Percentiles rank a stretch among this genome's conserved stretches.
phyloP scores from a whole-genome alignment of 2,888 invertebrate species.

The Phlogophora meticulosa region DNA sequence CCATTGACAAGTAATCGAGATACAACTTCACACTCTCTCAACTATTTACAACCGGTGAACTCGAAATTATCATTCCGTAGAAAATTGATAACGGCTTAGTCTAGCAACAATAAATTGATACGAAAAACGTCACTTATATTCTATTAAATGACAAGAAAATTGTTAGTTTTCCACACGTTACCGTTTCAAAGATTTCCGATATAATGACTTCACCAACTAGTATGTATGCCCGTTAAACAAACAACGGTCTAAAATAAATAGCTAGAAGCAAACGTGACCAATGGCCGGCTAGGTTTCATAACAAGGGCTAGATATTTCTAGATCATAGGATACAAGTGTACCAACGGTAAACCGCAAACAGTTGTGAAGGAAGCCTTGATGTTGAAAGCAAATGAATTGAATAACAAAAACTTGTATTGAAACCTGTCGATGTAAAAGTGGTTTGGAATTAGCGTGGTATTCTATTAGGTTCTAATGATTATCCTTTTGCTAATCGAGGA shows the following conservation, averaged over 20 bases:
- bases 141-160: constrained; percentile 32
- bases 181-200: constrained; percentile 50
- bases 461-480: constrained; percentile 26
- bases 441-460: neutral
- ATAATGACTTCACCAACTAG: constrained; percentile 53
- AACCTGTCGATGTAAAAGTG: constrained; percentile 7
- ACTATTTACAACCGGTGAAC: constrained; percentile 19
- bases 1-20: constrained; percentile 30
- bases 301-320: constrained; percentile 84
- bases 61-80: constrained; percentile 12
- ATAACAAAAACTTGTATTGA: constrained; percentile 23
- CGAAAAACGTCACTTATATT: constrained; percentile 18
- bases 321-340: constrained; percentile 76
- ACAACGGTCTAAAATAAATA: constrained; percentile 68
- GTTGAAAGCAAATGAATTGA: constrained; percentile 47
- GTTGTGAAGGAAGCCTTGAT: constrained; percentile 52
- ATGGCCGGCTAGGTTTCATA: constrained; percentile 79
- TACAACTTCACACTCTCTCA: constrained; percentile 23
- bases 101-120: neutral
- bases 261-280: constrained; percentile 79
- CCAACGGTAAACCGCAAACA: constrained; percentile 72
- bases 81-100: constrained; percentile 5
- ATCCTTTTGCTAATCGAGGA: neutral
- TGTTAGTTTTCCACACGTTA: constrained; percentile 42
- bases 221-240: constrained; percentile 69